phyloP scores from a whole-genome alignment of 2,888 invertebrate species.

The Erynnis tages region DNA sequence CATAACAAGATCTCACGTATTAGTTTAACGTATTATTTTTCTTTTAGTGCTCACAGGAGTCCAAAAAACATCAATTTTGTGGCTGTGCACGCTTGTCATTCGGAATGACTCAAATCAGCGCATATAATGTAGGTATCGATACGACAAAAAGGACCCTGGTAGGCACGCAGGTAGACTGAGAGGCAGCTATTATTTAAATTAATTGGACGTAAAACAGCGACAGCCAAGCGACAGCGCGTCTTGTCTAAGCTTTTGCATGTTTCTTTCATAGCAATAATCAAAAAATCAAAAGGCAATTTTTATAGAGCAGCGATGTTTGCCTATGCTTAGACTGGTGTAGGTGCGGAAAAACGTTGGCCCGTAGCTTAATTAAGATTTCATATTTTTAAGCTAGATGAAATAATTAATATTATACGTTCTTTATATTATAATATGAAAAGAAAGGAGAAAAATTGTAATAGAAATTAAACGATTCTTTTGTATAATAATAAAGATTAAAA shows the following conservation, averaged over 20 bases:
- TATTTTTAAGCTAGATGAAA: no score
- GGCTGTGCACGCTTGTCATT: conserved; percentile 20
- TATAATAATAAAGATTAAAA: conserved; percentile 1
- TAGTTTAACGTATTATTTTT: background rate
- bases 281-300: no score
- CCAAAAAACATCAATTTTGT: conserved; percentile 18
- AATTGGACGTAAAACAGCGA: conserved; percentile 76
- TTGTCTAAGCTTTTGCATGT: conserved; percentile 53
- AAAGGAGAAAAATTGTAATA: no score
- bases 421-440: no score
- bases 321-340: no score
- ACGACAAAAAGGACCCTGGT: conserved; percentile 25
- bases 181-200: conserved; percentile 77
- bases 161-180: conserved; percentile 63
- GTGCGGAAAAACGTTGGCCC: no score
- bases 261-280: conserved; percentile 37
- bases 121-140: conserved; percentile 26
- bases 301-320: no score
- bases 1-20: no score
- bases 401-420: no score
- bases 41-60: background rate
- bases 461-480: no score
- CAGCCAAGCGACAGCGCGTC: conserved; percentile 58
- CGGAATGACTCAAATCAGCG: conserved; percentile 26
- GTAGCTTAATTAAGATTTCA: no score